These are phyloP conservation scores for Hirtodrosophila cameraria DNA, from an alignment of 2,888 invertebrate genomes.

Conservation along the genomic window DNA sequence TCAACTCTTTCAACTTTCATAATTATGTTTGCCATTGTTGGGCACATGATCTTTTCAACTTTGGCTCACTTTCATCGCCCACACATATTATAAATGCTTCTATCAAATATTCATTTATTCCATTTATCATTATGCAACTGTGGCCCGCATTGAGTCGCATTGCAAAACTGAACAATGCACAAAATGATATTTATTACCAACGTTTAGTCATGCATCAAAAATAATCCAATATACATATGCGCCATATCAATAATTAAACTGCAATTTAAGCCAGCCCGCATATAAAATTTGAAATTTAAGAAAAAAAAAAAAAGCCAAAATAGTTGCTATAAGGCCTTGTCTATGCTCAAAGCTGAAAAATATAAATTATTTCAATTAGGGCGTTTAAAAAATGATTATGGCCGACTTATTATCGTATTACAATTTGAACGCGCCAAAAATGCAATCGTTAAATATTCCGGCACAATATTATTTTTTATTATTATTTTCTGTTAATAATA, in stretches of 20 bases:
- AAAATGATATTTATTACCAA: conserved; percentile 32
- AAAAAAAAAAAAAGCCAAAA: conserved; percentile 1
- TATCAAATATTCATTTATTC: conserved; percentile 37
- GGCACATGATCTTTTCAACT: conserved; percentile 30
- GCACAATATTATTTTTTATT: conserved; percentile 55
- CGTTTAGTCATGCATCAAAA: conserved; percentile 13
- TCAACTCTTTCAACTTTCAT: conserved; percentile 22
- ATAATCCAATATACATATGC: background rate
- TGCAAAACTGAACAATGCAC: conserved; percentile 55
- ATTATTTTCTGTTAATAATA: conserved; percentile 63
- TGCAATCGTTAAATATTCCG: conserved; percentile 52
- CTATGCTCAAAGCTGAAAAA: conserved; percentile 41
- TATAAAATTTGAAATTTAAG: conserved; percentile 1
- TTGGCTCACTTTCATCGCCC: conserved; percentile 62
- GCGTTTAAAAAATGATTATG: conserved; percentile 78
- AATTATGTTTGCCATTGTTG: conserved; percentile 19
- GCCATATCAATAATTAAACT: conserved; percentile 62
- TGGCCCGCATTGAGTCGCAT: conserved; percentile 58
- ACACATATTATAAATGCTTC: conserved; percentile 32
- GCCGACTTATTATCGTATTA: conserved; percentile 70
- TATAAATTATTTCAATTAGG: conserved; percentile 75
- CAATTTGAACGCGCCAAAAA: conserved; percentile 58
- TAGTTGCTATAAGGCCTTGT: conserved; percentile 10
- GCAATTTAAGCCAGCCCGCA: conserved; percentile 63
- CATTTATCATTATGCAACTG: conserved; percentile 53